phyloP scores from a whole-genome alignment of 2,113 vertebrate species.

The Vimba vimba region DNA sequence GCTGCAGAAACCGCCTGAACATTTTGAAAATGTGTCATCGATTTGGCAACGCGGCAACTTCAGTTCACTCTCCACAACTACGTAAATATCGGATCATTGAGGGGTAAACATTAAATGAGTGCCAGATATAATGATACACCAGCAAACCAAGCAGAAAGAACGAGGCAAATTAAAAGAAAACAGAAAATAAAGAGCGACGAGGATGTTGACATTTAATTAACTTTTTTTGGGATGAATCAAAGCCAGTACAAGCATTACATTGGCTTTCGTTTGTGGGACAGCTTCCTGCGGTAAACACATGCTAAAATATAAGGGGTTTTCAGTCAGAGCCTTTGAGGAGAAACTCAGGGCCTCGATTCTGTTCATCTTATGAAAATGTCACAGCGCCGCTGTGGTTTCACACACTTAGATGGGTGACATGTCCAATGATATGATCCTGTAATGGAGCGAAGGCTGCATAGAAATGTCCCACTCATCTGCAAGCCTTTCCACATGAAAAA shows the following conservation, averaged over 20 bases:
- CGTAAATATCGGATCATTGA: conserved; percentile 56
- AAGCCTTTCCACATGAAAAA: conserved; percentile 8
- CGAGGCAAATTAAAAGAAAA: conserved; percentile 38
- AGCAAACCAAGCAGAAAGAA: conserved; percentile 44
- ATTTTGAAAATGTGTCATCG: conserved; percentile 52
- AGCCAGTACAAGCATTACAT: conserved; percentile 43
- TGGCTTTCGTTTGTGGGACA: conserved; percentile 34
- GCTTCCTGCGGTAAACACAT: conserved; percentile 43
- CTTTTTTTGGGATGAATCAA: conserved; percentile 64
- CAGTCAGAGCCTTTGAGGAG: conserved; percentile 13
- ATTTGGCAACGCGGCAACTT: conserved; percentile 55
- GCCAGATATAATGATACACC: conserved; percentile 55
- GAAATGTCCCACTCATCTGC: conserved; percentile 23
- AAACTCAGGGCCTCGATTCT: conserved; percentile 4
- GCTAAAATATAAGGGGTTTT: conserved; percentile 40
- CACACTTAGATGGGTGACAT: conserved; percentile 47
- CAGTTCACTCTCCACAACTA: conserved; percentile 45
- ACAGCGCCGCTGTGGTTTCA: conserved; percentile 17
- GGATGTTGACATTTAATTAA: conserved; percentile 74
- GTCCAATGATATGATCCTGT: conserved; percentile 48
- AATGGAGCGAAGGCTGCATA: conserved; percentile 19
- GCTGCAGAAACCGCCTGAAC: conserved; percentile 53
- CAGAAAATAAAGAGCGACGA: conserved; percentile 50
- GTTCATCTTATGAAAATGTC: conserved; percentile 33
- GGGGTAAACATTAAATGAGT: conserved; percentile 52